These are phyloP conservation scores for Cettia cetti DNA, from an alignment of 2,113 vertebrate species.

Conservation along the genomic window DNA sequence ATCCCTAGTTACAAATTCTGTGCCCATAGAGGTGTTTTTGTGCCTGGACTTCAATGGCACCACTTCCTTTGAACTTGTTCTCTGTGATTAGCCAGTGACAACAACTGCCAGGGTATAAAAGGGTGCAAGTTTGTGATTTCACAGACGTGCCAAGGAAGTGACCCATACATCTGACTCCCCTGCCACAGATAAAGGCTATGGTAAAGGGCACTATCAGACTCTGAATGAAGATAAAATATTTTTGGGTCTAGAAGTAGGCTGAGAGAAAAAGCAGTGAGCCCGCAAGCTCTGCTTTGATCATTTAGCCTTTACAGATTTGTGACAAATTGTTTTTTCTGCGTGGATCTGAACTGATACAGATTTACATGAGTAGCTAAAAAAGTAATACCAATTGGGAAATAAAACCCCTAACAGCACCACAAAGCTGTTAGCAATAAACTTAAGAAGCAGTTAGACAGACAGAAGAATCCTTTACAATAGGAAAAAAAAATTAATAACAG, in stretches of 20 bases:
- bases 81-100: neutral
- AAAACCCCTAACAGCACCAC: neutral
- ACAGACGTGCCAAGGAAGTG: neutral
- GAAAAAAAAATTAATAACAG: neutral
- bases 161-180: neutral
- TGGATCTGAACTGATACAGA: constrained; percentile 38
- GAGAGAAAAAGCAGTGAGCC: neutral
- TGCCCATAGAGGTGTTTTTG: neutral
- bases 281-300: constrained; percentile 38
- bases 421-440: constrained; percentile 33
- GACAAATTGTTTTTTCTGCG: constrained; percentile 43
- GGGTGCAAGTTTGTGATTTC: neutral
- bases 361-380: constrained; percentile 53
- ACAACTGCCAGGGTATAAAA: neutral
- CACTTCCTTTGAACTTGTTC: neutral
- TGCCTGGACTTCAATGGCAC: neutral
- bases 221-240: neutral
- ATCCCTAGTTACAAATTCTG: neutral
- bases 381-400: constrained; percentile 22
- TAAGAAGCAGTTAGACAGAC: neutral
- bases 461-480: neutral
- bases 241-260: neutral
- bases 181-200: neutral
- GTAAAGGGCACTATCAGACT: neutral
- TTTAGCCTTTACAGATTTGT: neutral